Base-by-base conservation (phyloP, 2,888 invertebrate genomes). In the Hydriomena furcata region DNA sequence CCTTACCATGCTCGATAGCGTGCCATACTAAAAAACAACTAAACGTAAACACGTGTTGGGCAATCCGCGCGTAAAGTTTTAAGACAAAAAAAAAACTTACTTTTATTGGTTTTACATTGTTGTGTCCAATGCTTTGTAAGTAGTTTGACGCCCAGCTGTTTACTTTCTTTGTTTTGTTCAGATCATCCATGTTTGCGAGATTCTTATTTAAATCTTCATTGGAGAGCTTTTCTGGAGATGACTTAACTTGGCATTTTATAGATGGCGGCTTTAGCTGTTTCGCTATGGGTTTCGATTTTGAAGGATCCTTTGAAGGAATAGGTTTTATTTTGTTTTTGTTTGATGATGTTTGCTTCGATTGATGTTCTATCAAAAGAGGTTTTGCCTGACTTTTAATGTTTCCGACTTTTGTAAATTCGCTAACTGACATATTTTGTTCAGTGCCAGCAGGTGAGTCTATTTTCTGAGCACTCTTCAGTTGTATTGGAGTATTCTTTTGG, bases 91-190 rank as follows among this genome's bases (percentile, higher is more conserved):
- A 40, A 36, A 32, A 37, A 38, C 58, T 53, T 55, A 60, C 60
- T 49, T 58, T 51, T 32, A 48, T 36, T 27, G 55, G 49, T n/a
- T 34, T 53, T 20, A 31, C 30, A 40, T 25, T 44, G 41, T 51
- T 43, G 23, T 55, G 53, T 32, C 58, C 51, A 31, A 55, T 55
- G 40, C 49, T 52, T 27, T 55, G 51, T 13, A 55, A 13, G 31
- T 51, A 58, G 40, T 25, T 50, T 7, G 54, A 46, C 5, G 58
- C 55, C 58, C 54, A 56, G 34, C 56, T 62, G 32, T 27, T 25
- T 1, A 34, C 35, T 45, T 55, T 53, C 37, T 50, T 55, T 24
- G 35, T 36, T 32, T 47, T 55, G 10, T 54, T 42, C 28, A 20
- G 6, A 34, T 44, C 32, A 8, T 44, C 32, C 7, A 32, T 20